A percentile compares a stretch with the other conserved stretches of the same genome.
Conservation (phyloP, 2,113 vertebrate genomes). For the Herpailurus yagouaroundi region DNA sequence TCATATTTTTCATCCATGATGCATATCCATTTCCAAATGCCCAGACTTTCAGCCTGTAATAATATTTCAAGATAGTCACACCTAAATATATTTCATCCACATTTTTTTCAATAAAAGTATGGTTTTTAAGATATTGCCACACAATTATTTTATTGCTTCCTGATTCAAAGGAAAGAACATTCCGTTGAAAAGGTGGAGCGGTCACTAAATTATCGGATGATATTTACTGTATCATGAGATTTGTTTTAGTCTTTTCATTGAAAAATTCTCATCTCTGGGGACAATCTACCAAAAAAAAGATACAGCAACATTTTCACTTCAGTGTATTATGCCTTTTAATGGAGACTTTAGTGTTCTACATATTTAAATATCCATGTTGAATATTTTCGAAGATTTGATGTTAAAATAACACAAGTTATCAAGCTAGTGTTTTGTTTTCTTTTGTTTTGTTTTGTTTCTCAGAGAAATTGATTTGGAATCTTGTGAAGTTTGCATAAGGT, state of each 20-base stretch:
- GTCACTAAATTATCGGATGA: neutral
- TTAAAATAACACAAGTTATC: slow-evolving; percentile 11
- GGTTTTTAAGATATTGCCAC: neutral
- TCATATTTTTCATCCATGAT: neutral
- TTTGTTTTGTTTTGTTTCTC: neutral
- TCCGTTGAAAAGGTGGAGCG: neutral
- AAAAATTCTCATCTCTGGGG: neutral
- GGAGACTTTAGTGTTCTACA: neutral
- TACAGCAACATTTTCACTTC: neutral
- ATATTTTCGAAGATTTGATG: neutral
- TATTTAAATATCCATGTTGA: slow-evolving; percentile 3
- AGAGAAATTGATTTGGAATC: neutral
- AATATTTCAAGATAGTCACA: slow-evolving; percentile 9
- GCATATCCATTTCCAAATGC: neutral
- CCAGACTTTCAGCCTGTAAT: neutral
- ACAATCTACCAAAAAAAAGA: neutral
- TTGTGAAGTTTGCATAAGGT: neutral
- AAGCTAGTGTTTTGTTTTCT: neutral
- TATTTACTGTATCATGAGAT: neutral
- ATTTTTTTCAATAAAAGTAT: neutral
- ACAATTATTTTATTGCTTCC: neutral
- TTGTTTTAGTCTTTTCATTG: neutral
- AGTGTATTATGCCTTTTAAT: neutral
- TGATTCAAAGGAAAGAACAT: slow-evolving; percentile 19
- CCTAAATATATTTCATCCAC: neutral